A percentile compares a stretch with the other conserved stretches of the same genome.
These are phyloP conservation scores for Drosophila orosa DNA, from an alignment of 1,140 invertebrate species.

Conservation along the genomic window DNA sequence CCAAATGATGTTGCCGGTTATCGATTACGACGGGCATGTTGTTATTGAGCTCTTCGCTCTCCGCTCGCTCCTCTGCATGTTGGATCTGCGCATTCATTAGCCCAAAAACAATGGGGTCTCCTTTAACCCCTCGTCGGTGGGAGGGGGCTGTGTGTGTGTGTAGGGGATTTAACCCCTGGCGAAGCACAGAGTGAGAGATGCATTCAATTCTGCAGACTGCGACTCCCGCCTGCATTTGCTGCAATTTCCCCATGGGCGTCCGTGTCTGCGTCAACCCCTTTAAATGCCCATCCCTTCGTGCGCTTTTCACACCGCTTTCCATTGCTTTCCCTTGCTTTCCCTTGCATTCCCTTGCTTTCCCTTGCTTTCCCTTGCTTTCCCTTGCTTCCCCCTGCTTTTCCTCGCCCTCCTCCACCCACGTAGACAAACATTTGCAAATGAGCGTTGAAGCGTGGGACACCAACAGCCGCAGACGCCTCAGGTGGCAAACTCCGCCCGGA, in stretches of 20 bases:
- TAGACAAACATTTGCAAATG: conserved; percentile 76
- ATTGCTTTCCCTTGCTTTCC: background rate
- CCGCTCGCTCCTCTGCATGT: background rate
- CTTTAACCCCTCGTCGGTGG: background rate
- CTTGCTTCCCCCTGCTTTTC: background rate
- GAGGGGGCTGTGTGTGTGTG: no score
- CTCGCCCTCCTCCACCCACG: conserved; percentile 40
- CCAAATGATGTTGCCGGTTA: conserved; percentile 7
- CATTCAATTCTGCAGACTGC: conserved; percentile 19
- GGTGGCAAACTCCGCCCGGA: conserved; percentile 30
- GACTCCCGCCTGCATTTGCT: conserved; percentile 26
- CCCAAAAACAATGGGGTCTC: conserved; percentile 4
- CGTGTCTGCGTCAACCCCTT: conserved; percentile 2
- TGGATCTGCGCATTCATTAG: background rate
- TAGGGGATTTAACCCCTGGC: background rate
- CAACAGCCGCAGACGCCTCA: conserved; percentile 53
- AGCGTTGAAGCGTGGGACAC: conserved; percentile 64
- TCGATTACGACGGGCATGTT: conserved; percentile 4
- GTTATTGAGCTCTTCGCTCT: background rate
- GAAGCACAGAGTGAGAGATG: conserved; percentile 15
- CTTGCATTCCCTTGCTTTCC: background rate
- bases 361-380: background rate
- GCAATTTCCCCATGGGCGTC: conserved; percentile 55
- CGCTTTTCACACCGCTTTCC: conserved; percentile 52
- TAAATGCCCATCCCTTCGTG: background rate